These are phyloP conservation scores for Sinhomidia bicolor DNA, from an alignment of 2,888 invertebrate genomes.

Conservation along the genomic window DNA sequence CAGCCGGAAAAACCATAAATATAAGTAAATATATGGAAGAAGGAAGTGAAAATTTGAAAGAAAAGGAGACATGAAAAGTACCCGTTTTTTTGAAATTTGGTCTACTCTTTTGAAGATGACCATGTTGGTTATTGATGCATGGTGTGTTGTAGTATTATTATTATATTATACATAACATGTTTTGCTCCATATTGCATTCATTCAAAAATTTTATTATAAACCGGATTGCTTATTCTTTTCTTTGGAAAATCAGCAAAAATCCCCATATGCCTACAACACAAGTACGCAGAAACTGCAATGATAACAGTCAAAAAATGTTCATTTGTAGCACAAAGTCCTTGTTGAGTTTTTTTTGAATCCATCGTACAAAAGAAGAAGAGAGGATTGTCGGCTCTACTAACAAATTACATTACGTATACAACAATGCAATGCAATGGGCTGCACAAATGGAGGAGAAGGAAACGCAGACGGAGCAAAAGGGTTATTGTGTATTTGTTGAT, in stretches of 20 bases:
- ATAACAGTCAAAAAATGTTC: neutral
- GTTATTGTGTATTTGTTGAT: neutral
- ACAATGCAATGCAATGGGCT: too few species aligned
- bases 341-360: neutral
- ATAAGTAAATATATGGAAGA: slow-evolving; percentile 33
- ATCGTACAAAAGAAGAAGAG: too few species aligned
- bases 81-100: neutral
- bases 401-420: neutral
- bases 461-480: neutral
- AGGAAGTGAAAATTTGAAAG: slow-evolving; percentile 14
- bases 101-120: neutral
- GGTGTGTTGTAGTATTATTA: neutral
- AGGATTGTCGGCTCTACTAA: neutral
- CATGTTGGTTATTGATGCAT: slow-evolving; percentile 35
- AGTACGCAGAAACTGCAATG: neutral
- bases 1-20: slow-evolving; percentile 17
- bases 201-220: too few species aligned
- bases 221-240: too few species aligned
- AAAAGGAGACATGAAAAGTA: neutral
- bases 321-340: neutral
- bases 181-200: too few species aligned
- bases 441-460: too few species aligned
- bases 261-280: too few species aligned
- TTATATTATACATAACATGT: too few species aligned
- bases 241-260: too few species aligned